These are phyloP conservation scores for Drosophila mettleri DNA, from an alignment of 2,888 invertebrate species.

Conservation along the genomic window DNA sequence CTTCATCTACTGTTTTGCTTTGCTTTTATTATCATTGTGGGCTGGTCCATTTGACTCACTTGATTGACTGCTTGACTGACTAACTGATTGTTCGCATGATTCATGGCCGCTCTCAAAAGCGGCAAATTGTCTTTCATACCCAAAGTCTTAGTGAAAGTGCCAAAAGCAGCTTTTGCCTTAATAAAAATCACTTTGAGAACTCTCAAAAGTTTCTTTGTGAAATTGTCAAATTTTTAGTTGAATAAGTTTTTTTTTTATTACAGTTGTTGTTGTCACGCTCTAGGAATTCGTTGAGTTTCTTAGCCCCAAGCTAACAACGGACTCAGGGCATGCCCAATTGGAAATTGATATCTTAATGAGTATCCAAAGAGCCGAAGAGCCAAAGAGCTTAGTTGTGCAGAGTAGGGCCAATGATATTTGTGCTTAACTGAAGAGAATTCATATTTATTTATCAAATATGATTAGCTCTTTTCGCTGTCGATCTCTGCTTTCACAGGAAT, in stretches of 20 bases:
- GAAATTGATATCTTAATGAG: not conserved
- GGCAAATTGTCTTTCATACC: constrained; percentile 35
- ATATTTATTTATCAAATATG: too few relatives aligned
- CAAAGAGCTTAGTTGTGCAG: too few relatives aligned
- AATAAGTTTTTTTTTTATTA: not conserved
- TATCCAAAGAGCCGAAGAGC: too few relatives aligned
- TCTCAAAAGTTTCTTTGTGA: constrained; percentile 7
- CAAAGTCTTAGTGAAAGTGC: constrained; percentile 49
- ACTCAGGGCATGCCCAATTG: not conserved
- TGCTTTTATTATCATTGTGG: constrained; percentile 53
- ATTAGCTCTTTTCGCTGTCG: too few relatives aligned
- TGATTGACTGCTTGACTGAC: too few relatives aligned
- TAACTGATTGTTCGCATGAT: constrained; percentile 46
- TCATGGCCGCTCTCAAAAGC: constrained; percentile 29
- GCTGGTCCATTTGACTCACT: constrained; percentile 28
- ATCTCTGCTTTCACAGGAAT: too few relatives aligned
- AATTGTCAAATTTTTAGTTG: constrained; percentile 6
- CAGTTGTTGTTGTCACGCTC: not conserved
- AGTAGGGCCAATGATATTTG: too few relatives aligned
- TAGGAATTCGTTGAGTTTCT: not conserved
- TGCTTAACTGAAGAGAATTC: too few relatives aligned
- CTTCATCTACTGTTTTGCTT: not conserved
- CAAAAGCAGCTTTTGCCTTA: constrained; percentile 2
- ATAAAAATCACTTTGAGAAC: constrained; percentile 6
- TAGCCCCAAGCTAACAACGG: not conserved